Evolutionary conservation across 2,888 invertebrate species (phyloP).

Genomic region (Bhutanitis thaidina): DNA sequence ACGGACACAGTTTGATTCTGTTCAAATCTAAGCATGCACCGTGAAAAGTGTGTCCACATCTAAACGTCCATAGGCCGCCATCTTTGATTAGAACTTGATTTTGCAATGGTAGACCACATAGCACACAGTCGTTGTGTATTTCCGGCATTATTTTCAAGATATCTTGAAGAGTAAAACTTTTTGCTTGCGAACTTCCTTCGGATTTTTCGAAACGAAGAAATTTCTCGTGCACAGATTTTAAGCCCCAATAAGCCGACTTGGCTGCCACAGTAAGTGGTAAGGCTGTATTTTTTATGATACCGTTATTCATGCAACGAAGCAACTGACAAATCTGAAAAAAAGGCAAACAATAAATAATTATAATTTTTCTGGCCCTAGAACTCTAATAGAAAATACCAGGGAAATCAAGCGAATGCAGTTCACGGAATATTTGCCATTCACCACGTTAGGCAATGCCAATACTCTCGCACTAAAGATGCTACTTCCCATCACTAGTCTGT

Average conservation of each 20-base stretch:
- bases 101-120: conserved; percentile 80
- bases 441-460: no score
- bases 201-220: conserved; percentile 22
- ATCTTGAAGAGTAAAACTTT: conserved; percentile 35
- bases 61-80: conserved; percentile 81
- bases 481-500: no score
- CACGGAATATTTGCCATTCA: no score
- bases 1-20: conserved; percentile 70
- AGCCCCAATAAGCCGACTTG: conserved; percentile 75
- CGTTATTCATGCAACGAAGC: conserved; percentile 48
- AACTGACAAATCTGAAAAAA: conserved; percentile 55
- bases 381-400: no score
- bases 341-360: no score
- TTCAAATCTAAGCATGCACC: conserved; percentile 80
- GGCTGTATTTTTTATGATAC: conserved; percentile 57
- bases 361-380: no score
- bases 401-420: no score
- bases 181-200: conserved; percentile 24
- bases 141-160: conserved; percentile 44
- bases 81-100: conserved; percentile 80
- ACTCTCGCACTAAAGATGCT: no score
- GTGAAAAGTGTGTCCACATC: conserved; percentile 82
- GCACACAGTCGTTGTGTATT: conserved; percentile 62
- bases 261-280: conserved; percentile 64
- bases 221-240: conserved; percentile 39